Percentiles rank a stretch among this genome's conserved stretches.
Evolutionary conservation across 2,113 vertebrate species (phyloP).

Genomic region (Dipodomys merriami): DNA sequence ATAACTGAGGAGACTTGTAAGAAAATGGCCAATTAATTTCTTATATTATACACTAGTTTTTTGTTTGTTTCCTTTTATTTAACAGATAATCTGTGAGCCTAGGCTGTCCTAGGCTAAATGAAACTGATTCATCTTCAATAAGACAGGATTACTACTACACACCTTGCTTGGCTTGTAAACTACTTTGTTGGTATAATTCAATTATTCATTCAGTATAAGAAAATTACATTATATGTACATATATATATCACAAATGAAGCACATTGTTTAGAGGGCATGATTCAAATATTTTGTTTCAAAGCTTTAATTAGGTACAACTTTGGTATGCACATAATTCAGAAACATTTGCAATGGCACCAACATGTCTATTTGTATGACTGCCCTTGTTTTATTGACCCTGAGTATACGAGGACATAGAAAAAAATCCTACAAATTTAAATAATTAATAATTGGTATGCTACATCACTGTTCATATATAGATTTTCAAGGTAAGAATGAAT

Average conservation of each 20-base stretch:
- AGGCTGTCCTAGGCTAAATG: too few relatives aligned
- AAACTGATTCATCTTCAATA: too few relatives aligned
- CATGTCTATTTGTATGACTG: background rate
- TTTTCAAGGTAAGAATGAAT: slow-evolving; percentile 39
- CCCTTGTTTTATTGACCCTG: background rate
- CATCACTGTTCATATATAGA: background rate
- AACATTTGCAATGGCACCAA: background rate
- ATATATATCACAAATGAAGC: slow-evolving; percentile 16
- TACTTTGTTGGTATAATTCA: slow-evolving; percentile 37
- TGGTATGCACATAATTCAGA: background rate
- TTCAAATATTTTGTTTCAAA: slow-evolving; percentile 53
- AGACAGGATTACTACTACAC: too few relatives aligned
- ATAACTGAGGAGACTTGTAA: background rate
- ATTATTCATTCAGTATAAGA: background rate
- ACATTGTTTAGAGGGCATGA: slow-evolving; percentile 22
- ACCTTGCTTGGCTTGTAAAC: background rate
- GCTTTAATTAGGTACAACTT: background rate
- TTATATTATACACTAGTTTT: background rate
- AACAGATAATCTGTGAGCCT: too few relatives aligned
- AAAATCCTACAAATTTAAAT: slow-evolving; percentile 37
- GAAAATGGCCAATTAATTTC: background rate
- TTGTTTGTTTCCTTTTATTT: background rate
- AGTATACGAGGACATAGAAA: slow-evolving; percentile 49
- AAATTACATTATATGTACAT: background rate
- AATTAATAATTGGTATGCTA: slow-evolving; percentile 19